Conservation (phyloP, 2,797 vertebrate species). For the Nasua narica region DNA sequence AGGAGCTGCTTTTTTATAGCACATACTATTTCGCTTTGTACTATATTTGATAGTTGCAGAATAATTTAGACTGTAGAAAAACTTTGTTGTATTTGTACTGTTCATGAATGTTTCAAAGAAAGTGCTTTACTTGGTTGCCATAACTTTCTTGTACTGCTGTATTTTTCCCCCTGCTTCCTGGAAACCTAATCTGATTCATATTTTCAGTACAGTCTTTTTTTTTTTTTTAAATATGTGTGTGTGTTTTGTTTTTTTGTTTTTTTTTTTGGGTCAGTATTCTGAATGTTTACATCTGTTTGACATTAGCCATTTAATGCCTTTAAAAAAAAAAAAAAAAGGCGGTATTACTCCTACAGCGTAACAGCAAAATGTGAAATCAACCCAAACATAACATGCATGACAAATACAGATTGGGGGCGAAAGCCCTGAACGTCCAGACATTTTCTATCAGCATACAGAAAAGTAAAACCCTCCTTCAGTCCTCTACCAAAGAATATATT, state of each 20-base stretch:
- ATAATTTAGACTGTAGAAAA: constrained; percentile 86
- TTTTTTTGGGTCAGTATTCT: constrained; percentile 85
- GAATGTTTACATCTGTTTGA: constrained; percentile 89
- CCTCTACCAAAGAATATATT: constrained; percentile 90
- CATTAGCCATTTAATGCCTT: constrained; percentile 87
- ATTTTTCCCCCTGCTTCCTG: constrained; percentile 77
- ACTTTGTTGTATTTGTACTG: constrained; percentile 86
- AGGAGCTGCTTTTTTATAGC: constrained; percentile 88
- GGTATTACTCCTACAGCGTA: constrained; percentile 82
- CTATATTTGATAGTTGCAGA: constrained; percentile 87
- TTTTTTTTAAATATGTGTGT: constrained; percentile 59
- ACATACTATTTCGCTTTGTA: constrained; percentile 87
- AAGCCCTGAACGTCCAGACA: constrained; percentile 74
- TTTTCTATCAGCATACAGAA: constrained; percentile 78
- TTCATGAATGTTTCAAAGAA: constrained; percentile 86
- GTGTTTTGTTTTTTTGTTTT: no score
- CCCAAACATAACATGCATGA: constrained; percentile 79
- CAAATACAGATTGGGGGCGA: constrained; percentile 73
- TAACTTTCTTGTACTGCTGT: constrained; percentile 86
- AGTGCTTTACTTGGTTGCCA: constrained; percentile 88
- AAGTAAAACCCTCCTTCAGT: constrained; percentile 85
- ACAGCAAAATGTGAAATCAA: constrained; percentile 84
- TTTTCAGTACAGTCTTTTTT: constrained; percentile 81
- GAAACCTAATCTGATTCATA: constrained; percentile 77
- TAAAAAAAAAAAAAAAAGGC: constrained; percentile 71